A percentile compares a stretch with the other conserved stretches of the same genome.
Conservation (phyloP, 2,888 invertebrate species). For the Eilema caniola region DNA sequence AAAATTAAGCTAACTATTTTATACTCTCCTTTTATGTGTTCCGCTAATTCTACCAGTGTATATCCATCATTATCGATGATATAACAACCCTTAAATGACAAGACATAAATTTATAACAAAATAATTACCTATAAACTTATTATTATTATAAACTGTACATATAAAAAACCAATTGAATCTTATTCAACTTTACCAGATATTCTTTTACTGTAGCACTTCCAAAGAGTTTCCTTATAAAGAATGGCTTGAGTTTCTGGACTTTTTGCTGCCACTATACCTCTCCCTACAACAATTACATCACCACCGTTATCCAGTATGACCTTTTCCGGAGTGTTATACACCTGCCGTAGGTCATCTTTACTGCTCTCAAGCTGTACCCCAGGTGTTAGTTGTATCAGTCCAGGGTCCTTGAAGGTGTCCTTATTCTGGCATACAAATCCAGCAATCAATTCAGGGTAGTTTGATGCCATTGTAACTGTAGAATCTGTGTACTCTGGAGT, state of each 20-base stretch:
- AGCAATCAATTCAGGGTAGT: conserved; percentile 91
- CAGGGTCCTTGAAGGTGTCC: conserved; percentile 89
- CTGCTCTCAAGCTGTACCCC: conserved; percentile 93
- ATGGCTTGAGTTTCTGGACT: conserved; percentile 90
- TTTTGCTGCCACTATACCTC: conserved; percentile 92
- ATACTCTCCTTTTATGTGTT: too few relatives aligned
- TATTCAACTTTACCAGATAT: conserved; percentile 67
- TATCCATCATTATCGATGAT: too few relatives aligned
- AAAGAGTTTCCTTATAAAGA: conserved; percentile 91
- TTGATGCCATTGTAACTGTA: conserved; percentile 91
- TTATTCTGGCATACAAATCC: conserved; percentile 96
- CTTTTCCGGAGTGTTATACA: conserved; percentile 94
- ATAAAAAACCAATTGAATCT: neutral
- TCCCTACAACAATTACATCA: conserved; percentile 97
- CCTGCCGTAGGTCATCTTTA: conserved; percentile 93
- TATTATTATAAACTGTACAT: neutral
- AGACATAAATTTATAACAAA: neutral
- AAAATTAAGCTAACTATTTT: too few relatives aligned
- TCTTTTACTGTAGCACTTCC: conserved; percentile 84
- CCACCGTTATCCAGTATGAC: conserved; percentile 94
- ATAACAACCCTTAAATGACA: too few relatives aligned
- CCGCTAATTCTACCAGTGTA: too few relatives aligned
- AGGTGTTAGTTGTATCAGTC: conserved; percentile 96
- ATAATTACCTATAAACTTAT: neutral
- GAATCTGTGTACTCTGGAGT: conserved; percentile 89